phyloP scores from a whole-genome alignment of 23 tunicate species.

The Ciona savignyi region DNA sequence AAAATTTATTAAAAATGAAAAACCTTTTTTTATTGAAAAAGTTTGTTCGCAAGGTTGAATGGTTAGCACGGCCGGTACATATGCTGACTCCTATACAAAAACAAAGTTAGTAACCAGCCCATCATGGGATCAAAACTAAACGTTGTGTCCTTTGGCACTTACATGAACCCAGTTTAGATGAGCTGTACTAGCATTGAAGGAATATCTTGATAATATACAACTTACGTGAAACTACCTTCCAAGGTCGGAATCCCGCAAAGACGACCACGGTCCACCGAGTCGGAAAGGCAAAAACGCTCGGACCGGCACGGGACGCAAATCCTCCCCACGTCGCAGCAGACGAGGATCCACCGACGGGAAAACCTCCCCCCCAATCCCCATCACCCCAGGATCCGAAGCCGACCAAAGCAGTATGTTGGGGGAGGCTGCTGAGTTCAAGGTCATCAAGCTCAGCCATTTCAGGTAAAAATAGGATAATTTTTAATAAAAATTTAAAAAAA shows the following conservation, averaged over 20 bases:
- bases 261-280: slow-evolving; percentile 53
- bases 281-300: slow-evolving; percentile 48
- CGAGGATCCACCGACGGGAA: slow-evolving; percentile 65
- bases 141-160: no score
- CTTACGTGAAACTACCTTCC: slow-evolving; percentile 10
- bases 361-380: slow-evolving; percentile 59
- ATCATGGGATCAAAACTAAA: no score
- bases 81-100: no score
- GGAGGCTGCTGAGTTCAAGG: slow-evolving; percentile 46
- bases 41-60: no score
- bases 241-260: slow-evolving; percentile 66
- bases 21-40: no score
- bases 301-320: slow-evolving; percentile 37
- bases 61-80: no score
- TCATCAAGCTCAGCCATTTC: slow-evolving; percentile 64
- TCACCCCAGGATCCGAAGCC: slow-evolving; percentile 82
- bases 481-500: background rate
- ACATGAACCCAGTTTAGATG: no score
- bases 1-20: no score
- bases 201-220: slow-evolving; percentile 59
- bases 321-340: slow-evolving; percentile 69
- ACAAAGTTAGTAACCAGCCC: no score
- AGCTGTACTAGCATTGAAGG: background rate
- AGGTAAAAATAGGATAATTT: slow-evolving; percentile 55
- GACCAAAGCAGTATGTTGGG: slow-evolving; percentile 73